Conservation (phyloP, 2,113 vertebrate genomes). For the Platichthys flesus region DNA sequence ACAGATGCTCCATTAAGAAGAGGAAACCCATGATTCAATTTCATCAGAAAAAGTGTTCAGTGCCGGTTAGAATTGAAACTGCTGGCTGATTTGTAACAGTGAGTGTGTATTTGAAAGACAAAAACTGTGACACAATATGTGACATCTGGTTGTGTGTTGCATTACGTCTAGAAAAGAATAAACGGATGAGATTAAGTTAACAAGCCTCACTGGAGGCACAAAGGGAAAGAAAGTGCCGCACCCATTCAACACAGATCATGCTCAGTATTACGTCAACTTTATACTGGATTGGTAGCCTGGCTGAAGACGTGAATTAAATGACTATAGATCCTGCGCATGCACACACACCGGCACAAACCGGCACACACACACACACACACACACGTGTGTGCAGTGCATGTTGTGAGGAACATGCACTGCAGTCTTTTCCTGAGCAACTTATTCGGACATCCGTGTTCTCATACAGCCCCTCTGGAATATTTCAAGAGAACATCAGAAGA, state of each 20-base stretch:
- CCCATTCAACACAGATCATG: constrained; percentile 67
- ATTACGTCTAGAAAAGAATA: not conserved
- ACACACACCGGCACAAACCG: not conserved
- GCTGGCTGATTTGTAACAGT: not conserved
- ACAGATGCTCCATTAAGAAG: constrained; percentile 1
- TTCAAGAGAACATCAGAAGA: too few species aligned
- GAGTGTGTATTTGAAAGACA: not conserved
- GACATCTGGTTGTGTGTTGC: not conserved
- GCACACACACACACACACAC: not conserved
- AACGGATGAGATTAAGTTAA: constrained; percentile 1
- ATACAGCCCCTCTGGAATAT: too few species aligned
- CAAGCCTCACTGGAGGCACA: constrained; percentile 18
- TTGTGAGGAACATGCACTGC: not conserved
- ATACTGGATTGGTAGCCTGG: constrained; percentile 22
- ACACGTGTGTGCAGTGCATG: not conserved
- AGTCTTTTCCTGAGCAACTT: too few species aligned
- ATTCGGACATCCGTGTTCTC: too few species aligned
- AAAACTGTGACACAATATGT: not conserved
- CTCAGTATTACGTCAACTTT: constrained; percentile 70
- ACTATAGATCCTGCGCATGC: not conserved
- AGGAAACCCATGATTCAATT: constrained; percentile 19
- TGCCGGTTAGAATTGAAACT: constrained; percentile 4
- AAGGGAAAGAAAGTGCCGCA: constrained; percentile 52
- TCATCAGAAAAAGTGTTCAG: constrained; percentile 9
- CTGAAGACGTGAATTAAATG: constrained; percentile 51